These are phyloP conservation scores for Dolomedes plantarius DNA, from an alignment of 2,888 invertebrate species.

Conservation along the genomic window DNA sequence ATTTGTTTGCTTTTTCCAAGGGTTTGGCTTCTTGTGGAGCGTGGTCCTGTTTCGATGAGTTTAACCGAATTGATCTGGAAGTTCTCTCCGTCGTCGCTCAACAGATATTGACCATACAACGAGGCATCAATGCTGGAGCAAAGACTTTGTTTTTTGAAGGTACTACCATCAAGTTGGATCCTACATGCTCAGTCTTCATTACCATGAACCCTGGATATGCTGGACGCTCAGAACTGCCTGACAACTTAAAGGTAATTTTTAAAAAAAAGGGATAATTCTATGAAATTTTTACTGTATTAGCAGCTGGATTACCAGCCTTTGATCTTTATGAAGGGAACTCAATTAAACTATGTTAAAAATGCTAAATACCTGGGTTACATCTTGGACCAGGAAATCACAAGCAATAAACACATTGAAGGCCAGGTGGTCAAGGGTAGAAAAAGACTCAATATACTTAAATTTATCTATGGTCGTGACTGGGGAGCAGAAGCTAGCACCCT, in stretches of 20 bases:
- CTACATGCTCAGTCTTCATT: slow-evolving; percentile 71
- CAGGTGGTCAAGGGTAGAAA: no score
- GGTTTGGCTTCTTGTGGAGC: slow-evolving; percentile 79
- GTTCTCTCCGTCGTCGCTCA: slow-evolving; percentile 89
- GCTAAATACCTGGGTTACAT: no score
- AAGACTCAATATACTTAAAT: no score
- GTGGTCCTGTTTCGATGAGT: slow-evolving; percentile 92
- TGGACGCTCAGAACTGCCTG: slow-evolving; percentile 78
- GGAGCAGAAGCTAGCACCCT: no score
- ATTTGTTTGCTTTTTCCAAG: slow-evolving; percentile 75
- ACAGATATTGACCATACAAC: slow-evolving; percentile 87
- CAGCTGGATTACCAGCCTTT: no score
- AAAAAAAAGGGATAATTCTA: not conserved
- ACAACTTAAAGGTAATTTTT: slow-evolving; percentile 78
- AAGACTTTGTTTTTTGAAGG: slow-evolving; percentile 70
- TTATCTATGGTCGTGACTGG: no score
- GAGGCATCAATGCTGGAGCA: slow-evolving; percentile 78
- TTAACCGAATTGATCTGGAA: slow-evolving; percentile 89
- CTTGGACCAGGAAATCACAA: no score
- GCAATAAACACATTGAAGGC: no score
- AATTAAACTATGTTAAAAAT: no score
- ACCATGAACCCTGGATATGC: slow-evolving; percentile 79
- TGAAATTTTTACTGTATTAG: no score
- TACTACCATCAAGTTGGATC: slow-evolving; percentile 69
- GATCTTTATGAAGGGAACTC: no score